Conservation (phyloP, 2,888 invertebrate species). For the Lasiommata megera region DNA sequence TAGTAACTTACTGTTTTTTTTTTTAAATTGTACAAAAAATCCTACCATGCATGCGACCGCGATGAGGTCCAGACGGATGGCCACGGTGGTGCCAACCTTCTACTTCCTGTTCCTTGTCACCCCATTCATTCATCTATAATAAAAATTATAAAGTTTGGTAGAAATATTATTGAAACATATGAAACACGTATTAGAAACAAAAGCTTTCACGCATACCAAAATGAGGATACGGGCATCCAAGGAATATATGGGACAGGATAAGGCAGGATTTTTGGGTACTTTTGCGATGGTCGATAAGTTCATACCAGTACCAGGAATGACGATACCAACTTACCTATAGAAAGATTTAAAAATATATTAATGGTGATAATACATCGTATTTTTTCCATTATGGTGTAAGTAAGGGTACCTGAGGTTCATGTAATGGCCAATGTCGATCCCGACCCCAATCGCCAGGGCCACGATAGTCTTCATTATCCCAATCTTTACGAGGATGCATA, state of each 20-base stretch:
- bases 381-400: background rate
- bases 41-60: constrained; percentile 72
- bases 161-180: constrained; percentile 7
- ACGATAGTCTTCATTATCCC: constrained; percentile 80
- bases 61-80: constrained; percentile 68
- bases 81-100: constrained; percentile 76
- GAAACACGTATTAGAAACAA: constrained; percentile 11
- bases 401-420: constrained; percentile 64
- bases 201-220: constrained; percentile 58
- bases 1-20: no score
- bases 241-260: constrained; percentile 76
- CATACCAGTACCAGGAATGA: constrained; percentile 61
- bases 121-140: constrained; percentile 74
- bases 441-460: constrained; percentile 74
- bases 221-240: constrained; percentile 75
- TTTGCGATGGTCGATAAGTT: constrained; percentile 69
- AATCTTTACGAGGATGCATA: constrained; percentile 74
- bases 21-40: constrained; percentile 1
- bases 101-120: constrained; percentile 72
- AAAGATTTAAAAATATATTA: constrained; percentile 38
- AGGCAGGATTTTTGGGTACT: constrained; percentile 60
- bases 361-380: constrained; percentile 3
- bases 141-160: background rate
- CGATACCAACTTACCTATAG: constrained; percentile 66
- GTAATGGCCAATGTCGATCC: constrained; percentile 74